Evolutionary conservation across 2,888 invertebrate genomes (phyloP).

Genomic region (Ormyrus labotus): DNA sequence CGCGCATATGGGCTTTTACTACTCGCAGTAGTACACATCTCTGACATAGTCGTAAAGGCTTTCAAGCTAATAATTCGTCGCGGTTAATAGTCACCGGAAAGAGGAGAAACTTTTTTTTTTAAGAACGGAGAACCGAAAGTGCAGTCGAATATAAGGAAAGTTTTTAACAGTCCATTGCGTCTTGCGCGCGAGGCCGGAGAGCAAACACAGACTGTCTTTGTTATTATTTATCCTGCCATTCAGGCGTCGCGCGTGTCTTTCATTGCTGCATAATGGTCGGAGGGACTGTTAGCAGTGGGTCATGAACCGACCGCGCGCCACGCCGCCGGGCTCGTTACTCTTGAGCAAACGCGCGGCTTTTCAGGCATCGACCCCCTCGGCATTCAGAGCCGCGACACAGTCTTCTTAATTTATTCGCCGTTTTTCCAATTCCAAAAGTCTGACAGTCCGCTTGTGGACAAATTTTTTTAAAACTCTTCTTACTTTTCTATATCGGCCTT

Average conservation of each 20-base stretch:
- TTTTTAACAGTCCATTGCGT: not conserved
- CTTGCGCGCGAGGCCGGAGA: not conserved
- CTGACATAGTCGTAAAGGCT: slow-evolving; percentile 9
- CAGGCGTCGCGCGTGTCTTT: not conserved
- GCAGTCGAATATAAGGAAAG: not conserved
- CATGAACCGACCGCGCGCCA: slow-evolving; percentile 10
- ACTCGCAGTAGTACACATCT: slow-evolving; percentile 6
- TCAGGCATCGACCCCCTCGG: slow-evolving; percentile 17
- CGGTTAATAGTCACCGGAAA: not conserved
- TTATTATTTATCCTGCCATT: slow-evolving; percentile 16
- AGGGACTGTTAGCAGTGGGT: slow-evolving; percentile 42
- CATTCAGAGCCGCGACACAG: too few relatives aligned
- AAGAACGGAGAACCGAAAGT: too few relatives aligned
- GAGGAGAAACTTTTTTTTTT: not conserved
- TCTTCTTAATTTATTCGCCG: too few relatives aligned
- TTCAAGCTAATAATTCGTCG: slow-evolving; percentile 12
- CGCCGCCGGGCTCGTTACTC: slow-evolving; percentile 46
- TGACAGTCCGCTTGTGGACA: too few relatives aligned
- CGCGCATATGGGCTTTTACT: not conserved
- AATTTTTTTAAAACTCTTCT: too few relatives aligned
- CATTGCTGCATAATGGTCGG: not conserved
- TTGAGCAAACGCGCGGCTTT: slow-evolving; percentile 45
- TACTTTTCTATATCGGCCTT: too few relatives aligned
- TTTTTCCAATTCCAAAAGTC: too few relatives aligned
- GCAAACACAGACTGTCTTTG: not conserved